Conservation (phyloP, 2,113 vertebrate species). For the Narcine bancroftii region DNA sequence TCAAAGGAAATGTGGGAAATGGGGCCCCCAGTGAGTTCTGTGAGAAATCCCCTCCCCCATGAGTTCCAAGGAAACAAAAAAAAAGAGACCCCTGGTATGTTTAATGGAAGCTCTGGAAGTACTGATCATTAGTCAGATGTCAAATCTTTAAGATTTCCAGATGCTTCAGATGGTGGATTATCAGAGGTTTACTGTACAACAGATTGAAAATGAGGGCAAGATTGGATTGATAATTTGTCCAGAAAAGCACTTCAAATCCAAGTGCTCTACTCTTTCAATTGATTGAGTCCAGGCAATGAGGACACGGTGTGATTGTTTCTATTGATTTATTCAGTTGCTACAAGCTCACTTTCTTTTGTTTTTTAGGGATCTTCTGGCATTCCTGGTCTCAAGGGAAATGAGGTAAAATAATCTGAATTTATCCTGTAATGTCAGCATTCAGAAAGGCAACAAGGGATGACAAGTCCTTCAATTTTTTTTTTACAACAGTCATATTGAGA, state of each 20-base stretch:
- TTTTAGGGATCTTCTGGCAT: conserved; percentile 58
- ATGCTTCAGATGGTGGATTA: too few relatives aligned
- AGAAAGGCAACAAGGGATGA: background rate
- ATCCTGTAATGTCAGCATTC: too few relatives aligned
- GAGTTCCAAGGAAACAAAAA: too few relatives aligned
- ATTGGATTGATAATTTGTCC: background rate
- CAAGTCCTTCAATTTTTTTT: background rate
- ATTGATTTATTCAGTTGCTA: background rate
- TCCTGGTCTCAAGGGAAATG: conserved; percentile 58
- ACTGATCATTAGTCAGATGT: too few relatives aligned
- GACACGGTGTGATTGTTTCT: background rate
- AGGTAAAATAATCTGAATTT: conserved; percentile 44
- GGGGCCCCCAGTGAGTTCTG: too few relatives aligned
- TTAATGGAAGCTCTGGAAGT: too few relatives aligned
- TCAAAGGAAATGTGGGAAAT: too few relatives aligned
- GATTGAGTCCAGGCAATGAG: background rate
- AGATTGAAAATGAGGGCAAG: background rate
- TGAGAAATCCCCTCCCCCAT: too few relatives aligned
- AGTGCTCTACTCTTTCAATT: background rate
- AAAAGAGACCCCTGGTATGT: too few relatives aligned
- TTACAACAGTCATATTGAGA: background rate
- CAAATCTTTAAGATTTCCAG: too few relatives aligned
- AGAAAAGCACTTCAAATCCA: background rate
- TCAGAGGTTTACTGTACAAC: too few relatives aligned
- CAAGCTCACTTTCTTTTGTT: conserved; percentile 1